Percentiles rank a stretch among this genome's conserved stretches.
Conservation (phyloP, 2,113 vertebrate species). For the Apteryx owenii region DNA sequence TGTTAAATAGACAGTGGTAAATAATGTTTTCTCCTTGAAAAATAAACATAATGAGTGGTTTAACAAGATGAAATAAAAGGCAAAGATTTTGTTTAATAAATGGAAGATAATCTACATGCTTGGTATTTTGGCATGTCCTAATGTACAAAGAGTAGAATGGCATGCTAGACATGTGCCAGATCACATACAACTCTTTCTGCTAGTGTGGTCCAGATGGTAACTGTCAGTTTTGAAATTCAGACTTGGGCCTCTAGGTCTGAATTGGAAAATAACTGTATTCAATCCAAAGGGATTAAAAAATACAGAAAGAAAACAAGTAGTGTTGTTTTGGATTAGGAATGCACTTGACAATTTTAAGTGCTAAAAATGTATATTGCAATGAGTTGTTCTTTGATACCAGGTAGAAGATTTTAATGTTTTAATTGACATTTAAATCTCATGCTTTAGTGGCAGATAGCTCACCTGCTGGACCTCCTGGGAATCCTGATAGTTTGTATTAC, state of each 20-base stretch:
- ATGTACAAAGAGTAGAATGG: not conserved
- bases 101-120: slow-evolving; percentile 17
- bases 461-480: not conserved
- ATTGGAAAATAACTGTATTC: slow-evolving; percentile 49
- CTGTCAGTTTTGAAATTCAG: slow-evolving; percentile 50
- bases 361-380: not conserved
- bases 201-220: slow-evolving; percentile 57
- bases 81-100: slow-evolving; percentile 3
- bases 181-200: slow-evolving; percentile 26
- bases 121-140: slow-evolving; percentile 26
- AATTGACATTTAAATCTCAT: slow-evolving; percentile 21
- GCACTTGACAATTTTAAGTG: not conserved
- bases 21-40: slow-evolving; percentile 61
- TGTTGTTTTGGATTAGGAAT: slow-evolving; percentile 24
- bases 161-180: slow-evolving; percentile 13
- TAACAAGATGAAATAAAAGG: slow-evolving; percentile 36
- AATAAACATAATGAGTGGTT: slow-evolving; percentile 53
- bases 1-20: slow-evolving; percentile 53
- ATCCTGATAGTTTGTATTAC: slow-evolving; percentile 49
- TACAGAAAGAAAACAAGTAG: slow-evolving; percentile 31
- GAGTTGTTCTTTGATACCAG: not conserved
- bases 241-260: slow-evolving; percentile 50
- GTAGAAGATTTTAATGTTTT: slow-evolving; percentile 9
- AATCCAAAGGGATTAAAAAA: slow-evolving; percentile 48
- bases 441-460: slow-evolving; percentile 23